phyloP scores from a whole-genome alignment of 2,888 invertebrate species.

The Oligia latruncula region DNA sequence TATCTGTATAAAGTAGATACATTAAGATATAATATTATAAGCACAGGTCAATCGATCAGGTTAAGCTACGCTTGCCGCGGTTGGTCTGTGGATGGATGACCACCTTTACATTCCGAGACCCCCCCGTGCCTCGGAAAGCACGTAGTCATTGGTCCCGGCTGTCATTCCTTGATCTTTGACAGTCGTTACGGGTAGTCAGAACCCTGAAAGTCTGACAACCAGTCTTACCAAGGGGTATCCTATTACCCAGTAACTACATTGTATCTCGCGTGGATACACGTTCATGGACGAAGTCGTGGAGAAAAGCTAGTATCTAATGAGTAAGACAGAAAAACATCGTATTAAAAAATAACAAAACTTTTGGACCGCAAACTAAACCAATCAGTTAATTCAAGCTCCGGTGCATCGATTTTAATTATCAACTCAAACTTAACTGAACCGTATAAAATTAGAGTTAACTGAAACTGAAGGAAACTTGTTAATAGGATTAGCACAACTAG shows the following conservation, averaged over 20 bases:
- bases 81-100: no score
- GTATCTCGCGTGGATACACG: not conserved
- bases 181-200: no score
- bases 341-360: not conserved
- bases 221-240: no score
- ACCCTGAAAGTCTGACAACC: no score
- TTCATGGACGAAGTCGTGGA: no score
- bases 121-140: no score
- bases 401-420: slow-evolving; percentile 35
- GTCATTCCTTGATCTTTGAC: no score
- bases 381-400: slow-evolving; percentile 17
- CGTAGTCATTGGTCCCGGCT: no score
- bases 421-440: slow-evolving; percentile 39
- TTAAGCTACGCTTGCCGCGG: no score
- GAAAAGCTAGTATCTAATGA: not conserved
- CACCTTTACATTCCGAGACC: no score
- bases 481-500: slow-evolving; percentile 40
- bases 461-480: slow-evolving; percentile 31
- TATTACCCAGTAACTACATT: not conserved
- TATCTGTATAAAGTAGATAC: not conserved
- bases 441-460: slow-evolving; percentile 32
- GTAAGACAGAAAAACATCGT: not conserved
- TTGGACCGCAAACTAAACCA: slow-evolving; percentile 1
- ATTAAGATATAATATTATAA: no score
- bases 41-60: no score